Evolutionary conservation across 2,113 vertebrate genomes (phyloP).

Genomic region (Origma solitaria): DNA sequence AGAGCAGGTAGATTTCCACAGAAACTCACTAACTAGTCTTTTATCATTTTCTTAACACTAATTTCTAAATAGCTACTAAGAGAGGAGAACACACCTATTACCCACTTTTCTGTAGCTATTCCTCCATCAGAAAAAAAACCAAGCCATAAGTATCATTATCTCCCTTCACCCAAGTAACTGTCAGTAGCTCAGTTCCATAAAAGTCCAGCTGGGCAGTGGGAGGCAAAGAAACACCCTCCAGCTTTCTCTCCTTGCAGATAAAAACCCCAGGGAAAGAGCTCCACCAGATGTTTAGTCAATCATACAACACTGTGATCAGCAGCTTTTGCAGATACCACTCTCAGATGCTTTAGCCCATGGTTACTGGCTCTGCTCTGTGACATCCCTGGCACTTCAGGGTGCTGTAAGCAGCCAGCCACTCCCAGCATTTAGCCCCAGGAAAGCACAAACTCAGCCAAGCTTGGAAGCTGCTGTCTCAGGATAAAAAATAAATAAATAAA

Average conservation of each 20-base stretch:
- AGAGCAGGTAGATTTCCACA: background rate
- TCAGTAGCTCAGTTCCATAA: background rate
- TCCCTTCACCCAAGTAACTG: background rate
- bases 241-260: background rate
- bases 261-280: background rate
- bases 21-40: background rate
- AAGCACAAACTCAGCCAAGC: background rate
- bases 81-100: background rate
- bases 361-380: background rate
- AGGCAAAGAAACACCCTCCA: background rate
- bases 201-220: background rate
- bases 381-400: background rate
- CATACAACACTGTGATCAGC: background rate
- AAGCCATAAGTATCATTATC: background rate
- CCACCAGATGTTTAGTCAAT: background rate
- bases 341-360: background rate
- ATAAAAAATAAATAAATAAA: rapidly evolving
- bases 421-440: background rate
- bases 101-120: background rate
- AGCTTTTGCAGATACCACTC: background rate
- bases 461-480: background rate
- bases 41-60: background rate
- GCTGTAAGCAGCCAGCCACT: background rate
- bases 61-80: background rate
- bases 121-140: background rate